Evolutionary conservation across 2,888 invertebrate genomes (phyloP).

Genomic region (Lottia gigantea): DNA sequence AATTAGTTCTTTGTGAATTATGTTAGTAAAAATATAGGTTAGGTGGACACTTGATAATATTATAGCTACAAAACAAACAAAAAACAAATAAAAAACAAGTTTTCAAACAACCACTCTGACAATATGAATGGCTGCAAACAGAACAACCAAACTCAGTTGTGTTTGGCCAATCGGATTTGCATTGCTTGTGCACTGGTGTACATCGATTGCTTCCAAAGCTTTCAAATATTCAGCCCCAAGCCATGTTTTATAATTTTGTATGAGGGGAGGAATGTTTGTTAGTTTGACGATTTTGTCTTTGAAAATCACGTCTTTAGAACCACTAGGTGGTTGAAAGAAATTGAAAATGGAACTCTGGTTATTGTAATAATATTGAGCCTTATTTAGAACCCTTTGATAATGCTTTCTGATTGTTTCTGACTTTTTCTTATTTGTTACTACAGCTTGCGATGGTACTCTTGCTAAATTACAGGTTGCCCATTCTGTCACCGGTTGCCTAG

Average conservation of each 20-base stretch:
- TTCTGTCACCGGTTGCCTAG: conserved; percentile 81
- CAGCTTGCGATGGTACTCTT: conserved; percentile 85
- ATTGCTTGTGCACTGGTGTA: background rate
- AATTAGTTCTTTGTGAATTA: too few species aligned
- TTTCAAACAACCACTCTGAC: too few species aligned
- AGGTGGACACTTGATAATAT: too few species aligned
- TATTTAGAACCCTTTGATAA: conserved; percentile 83
- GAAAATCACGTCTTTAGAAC: conserved; percentile 90
- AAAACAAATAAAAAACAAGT: too few species aligned
- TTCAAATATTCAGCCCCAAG: conserved; percentile 34
- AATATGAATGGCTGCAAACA: too few species aligned
- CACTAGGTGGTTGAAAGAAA: conserved; percentile 87
- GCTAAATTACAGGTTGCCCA: conserved; percentile 87
- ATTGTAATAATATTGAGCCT: conserved; percentile 17
- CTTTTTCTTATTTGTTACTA: conserved; percentile 78
- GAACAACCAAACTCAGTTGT: too few species aligned
- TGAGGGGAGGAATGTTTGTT: conserved; percentile 75
- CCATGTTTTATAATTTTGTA: conserved; percentile 39
- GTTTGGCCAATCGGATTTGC: too few species aligned
- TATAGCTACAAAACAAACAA: too few species aligned
- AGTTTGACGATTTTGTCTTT: conserved; percentile 92
- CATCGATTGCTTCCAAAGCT: conserved; percentile 15
- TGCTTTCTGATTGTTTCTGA: conserved; percentile 86
- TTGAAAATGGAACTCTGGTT: conserved; percentile 74
- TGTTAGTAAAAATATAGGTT: too few species aligned